Conservation (phyloP, 2,797 vertebrate species). For the Tapirus indicus region DNA sequence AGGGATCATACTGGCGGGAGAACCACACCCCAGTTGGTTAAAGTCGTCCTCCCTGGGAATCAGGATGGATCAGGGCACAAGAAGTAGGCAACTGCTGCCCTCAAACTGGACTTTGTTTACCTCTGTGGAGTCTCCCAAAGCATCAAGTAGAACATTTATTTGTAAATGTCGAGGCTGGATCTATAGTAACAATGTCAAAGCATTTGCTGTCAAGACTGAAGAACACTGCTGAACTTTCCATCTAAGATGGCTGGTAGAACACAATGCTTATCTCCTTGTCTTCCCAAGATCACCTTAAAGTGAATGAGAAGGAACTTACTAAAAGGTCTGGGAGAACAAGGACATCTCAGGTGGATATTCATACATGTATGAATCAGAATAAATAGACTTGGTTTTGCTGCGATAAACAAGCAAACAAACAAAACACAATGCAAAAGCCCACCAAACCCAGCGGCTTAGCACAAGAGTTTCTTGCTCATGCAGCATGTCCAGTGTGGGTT, state of each 20-base stretch:
- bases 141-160: background rate
- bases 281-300: background rate
- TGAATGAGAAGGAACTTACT: background rate
- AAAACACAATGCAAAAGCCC: background rate
- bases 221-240: background rate
- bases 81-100: background rate
- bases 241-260: background rate
- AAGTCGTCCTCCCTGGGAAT: background rate
- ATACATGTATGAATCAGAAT: background rate
- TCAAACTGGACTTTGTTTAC: background rate
- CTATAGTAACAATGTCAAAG: background rate
- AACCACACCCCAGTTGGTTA: background rate
- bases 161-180: background rate
- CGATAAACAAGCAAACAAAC: background rate
- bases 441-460: background rate
- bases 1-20: background rate
- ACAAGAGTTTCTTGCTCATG: background rate
- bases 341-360: background rate
- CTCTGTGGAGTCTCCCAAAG: background rate
- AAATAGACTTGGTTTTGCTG: background rate
- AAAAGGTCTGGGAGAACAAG: background rate
- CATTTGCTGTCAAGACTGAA: background rate
- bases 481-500: background rate
- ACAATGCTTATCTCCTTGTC: background rate
- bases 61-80: background rate